Evolutionary conservation across 1,140 invertebrate genomes (phyloP), one percentile per base, ranked within the genome.

Genomic region (Stegodyphus mimosarum): DNA sequence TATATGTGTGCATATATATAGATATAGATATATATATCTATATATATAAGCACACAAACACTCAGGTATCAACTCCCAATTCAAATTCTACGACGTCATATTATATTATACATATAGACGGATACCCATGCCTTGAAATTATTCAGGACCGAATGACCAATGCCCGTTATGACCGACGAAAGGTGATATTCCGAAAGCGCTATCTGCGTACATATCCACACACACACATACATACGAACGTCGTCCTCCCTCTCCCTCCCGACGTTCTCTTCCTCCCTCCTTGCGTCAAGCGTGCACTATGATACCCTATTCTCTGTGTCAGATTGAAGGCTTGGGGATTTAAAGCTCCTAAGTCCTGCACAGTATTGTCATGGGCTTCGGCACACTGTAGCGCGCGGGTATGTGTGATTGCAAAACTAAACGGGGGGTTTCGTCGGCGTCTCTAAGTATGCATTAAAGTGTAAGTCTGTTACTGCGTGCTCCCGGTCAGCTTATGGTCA

Each of bases 381-480:
- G 75, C n/a, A 48, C 11, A 33, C 33, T 33, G 33, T 33, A 33
- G 33, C 33, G 33, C 33, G 33, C 33, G 33, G 33, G 33, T 33
- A 33, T 48, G 66, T 72, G 49, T 80, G 78, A 80, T 80, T 80
- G 78, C 78, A 80, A 80, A 80, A 80, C 78, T 71, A 80, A 80
- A 80, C 78, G n/a, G 78, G 13, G 78, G n/a, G n/a, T 10, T 50
- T 10, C 51, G 50, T 48, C 66, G 76, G 64, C 76, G 49, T 78
- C 78, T 80, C 78, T 80, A 80, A 80, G 78, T 80, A 80, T 71
- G 78, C 78, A 80, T 80, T 80, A 80, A 80, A 80, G 78, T 80
- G 78, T 80, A 80, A 80, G 78, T 80, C 78, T 72, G 78, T 78
- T 78, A 78, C 15, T 49, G 64, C 9, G 64, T 9, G 50, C 55